A percentile compares a stretch with the other conserved stretches of the same genome.
These are phyloP conservation scores for Philaethria dido DNA, from an alignment of 2,888 invertebrate species.

Conservation along the genomic window DNA sequence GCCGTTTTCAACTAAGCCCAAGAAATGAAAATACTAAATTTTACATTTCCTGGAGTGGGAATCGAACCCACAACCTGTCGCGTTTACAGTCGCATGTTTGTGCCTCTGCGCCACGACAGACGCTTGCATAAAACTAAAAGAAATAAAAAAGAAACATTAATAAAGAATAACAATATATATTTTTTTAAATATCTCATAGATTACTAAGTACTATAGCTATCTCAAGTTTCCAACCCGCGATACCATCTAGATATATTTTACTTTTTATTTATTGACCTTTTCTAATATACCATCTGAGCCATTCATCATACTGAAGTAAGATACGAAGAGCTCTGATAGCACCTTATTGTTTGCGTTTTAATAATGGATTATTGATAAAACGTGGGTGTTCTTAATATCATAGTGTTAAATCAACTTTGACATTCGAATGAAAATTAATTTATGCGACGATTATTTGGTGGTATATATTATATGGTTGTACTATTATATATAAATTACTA, in stretches of 20 bases:
- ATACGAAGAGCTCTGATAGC: slow-evolving; percentile 73
- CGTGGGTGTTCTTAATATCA: slow-evolving; percentile 81
- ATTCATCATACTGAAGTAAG: slow-evolving; percentile 73
- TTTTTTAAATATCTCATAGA: slow-evolving; percentile 30
- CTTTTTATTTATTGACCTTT: slow-evolving; percentile 83
- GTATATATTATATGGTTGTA: not conserved
- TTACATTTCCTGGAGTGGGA: too few relatives aligned
- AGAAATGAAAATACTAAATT: too few relatives aligned
- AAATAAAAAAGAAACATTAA: too few relatives aligned
- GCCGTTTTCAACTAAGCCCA: too few relatives aligned
- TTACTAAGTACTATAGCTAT: slow-evolving; percentile 50
- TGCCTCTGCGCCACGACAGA: too few relatives aligned
- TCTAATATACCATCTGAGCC: slow-evolving; percentile 71
- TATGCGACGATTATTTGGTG: not conserved
- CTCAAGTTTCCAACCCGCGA: slow-evolving; percentile 63
- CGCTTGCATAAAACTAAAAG: too few relatives aligned
- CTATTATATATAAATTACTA: slow-evolving; percentile 54
- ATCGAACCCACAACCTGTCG: too few relatives aligned
- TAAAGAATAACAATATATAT: slow-evolving; percentile 9
- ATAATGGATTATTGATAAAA: slow-evolving; percentile 84
- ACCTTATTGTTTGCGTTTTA: slow-evolving; percentile 78
- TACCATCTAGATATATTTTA: slow-evolving; percentile 64
- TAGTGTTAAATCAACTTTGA: slow-evolving; percentile 65
- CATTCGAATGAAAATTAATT: slow-evolving; percentile 18
- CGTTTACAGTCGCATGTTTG: too few relatives aligned